phyloP scores from a whole-genome alignment of 2,888 invertebrate genomes.

The Pheosia tremula region DNA sequence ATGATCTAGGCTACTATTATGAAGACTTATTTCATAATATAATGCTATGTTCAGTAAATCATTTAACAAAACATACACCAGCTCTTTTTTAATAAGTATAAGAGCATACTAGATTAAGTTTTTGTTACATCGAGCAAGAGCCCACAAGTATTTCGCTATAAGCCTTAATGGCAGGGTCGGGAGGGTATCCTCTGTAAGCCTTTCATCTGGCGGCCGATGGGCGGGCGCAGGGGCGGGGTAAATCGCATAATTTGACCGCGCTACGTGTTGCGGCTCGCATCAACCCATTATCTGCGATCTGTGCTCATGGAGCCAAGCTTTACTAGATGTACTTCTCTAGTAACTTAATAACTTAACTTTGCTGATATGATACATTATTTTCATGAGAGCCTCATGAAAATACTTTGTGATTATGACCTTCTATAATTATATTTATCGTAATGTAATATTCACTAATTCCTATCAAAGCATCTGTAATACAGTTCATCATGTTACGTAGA shows the following conservation, averaged over 20 bases:
- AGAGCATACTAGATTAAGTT: slow-evolving; percentile 19
- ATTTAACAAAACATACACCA: background rate
- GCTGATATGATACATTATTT: background rate
- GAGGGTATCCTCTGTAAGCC: slow-evolving; percentile 52
- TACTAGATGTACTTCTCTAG: slow-evolving; percentile 15
- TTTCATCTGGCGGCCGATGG: slow-evolving; percentile 53
- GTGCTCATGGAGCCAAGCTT: slow-evolving; percentile 17
- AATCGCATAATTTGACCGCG: slow-evolving; percentile 56
- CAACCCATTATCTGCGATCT: slow-evolving; percentile 34
- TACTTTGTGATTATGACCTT: no score
- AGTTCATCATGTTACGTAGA: no score
- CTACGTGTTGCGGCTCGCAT: slow-evolving; percentile 40
- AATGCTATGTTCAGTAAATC: background rate
- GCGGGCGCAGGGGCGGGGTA: slow-evolving; percentile 35
- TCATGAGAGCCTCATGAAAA: no score
- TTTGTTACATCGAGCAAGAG: slow-evolving; percentile 42
- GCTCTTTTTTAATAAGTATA: slow-evolving; percentile 9
- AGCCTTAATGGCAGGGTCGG: slow-evolving; percentile 48
- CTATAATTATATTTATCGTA: no score
- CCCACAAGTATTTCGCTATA: slow-evolving; percentile 43
- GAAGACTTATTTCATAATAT: background rate
- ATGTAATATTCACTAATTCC: no score
- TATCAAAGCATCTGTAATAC: no score
- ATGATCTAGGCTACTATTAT: no score
- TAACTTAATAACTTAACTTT: slow-evolving; percentile 15